Percentiles rank a stretch among this genome's conserved stretches.
Conservation (phyloP, 1,140 invertebrate genomes). For the Phthorimaea operculella region DNA sequence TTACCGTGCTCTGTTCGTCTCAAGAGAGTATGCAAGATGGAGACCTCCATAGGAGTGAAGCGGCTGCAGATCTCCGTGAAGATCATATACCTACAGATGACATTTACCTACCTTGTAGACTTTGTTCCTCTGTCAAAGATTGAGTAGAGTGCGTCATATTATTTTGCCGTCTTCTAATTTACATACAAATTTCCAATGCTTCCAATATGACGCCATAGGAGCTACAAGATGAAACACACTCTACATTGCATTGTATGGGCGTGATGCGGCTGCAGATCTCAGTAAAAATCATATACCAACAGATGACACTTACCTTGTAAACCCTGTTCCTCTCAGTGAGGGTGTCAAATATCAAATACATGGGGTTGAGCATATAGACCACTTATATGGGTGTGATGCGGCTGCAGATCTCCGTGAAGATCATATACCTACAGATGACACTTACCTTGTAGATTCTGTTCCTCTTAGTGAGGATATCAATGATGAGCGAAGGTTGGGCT, state of each 20-base stretch:
- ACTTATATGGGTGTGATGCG: constrained; percentile 96
- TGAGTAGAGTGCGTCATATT: too few species aligned
- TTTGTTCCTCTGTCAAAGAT: constrained; percentile 89
- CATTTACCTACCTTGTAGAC: constrained; percentile 97
- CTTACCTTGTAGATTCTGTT: constrained; percentile 94
- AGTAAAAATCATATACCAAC: too few species aligned
- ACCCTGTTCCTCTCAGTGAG: constrained; percentile 92
- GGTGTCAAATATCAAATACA: constrained; percentile 94
- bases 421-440: too few species aligned
- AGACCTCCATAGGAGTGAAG: constrained; percentile 97
- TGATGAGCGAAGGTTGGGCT: constrained; percentile 96
- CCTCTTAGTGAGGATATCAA: constrained; percentile 90
- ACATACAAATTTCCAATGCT: too few species aligned
- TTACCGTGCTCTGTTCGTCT: constrained; percentile 88
- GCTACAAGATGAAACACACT: too few species aligned
- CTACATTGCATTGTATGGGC: constrained; percentile 96
- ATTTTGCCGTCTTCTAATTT: too few species aligned
- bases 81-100: too few species aligned
- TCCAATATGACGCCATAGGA: too few species aligned
- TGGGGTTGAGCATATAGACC: constrained; percentile 95
- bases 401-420: constrained; percentile 96
- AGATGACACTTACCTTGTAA: constrained; percentile 96
- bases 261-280: too few species aligned
- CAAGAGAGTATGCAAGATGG: constrained; percentile 90
- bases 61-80: too few species aligned